Conservation (phyloP, 1,140 invertebrate species). For the Mizuhopecten yessoensis region DNA sequence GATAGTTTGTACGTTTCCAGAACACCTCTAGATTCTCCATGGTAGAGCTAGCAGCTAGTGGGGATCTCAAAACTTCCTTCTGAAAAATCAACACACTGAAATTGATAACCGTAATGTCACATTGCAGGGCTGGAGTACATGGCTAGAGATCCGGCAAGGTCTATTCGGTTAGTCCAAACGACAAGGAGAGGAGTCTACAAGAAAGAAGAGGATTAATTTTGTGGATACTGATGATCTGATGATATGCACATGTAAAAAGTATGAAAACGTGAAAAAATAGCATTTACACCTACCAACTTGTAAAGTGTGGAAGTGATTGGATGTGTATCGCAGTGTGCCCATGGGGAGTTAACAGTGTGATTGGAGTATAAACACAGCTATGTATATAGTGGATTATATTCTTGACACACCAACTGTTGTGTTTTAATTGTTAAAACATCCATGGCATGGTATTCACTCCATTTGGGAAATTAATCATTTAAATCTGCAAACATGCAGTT, state of each 20-base stretch:
- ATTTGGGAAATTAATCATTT: conserved; percentile 21
- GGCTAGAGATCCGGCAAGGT: neutral
- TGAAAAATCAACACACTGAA: conserved; percentile 39
- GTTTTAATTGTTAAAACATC: neutral
- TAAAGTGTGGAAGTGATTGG: conserved; percentile 15
- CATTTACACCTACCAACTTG: conserved; percentile 26
- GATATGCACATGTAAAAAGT: conserved; percentile 17
- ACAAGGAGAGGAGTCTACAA: neutral
- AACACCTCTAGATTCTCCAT: neutral
- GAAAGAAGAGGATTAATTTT: neutral
- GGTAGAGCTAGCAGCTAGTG: neutral
- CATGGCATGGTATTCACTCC: neutral
- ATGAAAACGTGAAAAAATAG: conserved; percentile 38
- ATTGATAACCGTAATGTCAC: conserved; percentile 33
- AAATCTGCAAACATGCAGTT: conserved; percentile 34
- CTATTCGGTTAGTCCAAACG: neutral
- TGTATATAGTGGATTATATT: conserved; percentile 19
- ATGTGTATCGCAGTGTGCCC: conserved; percentile 31
- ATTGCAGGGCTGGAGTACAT: conserved; percentile 37
- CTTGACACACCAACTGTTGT: neutral
- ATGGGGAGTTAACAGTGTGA: neutral
- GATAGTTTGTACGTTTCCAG: neutral
- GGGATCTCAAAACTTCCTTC: conserved; percentile 37
- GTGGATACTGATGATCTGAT: conserved; percentile 18
- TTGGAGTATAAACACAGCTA: neutral